Base-by-base conservation (phyloP, 2,888 invertebrate species). In the Nysson spinosus region DNA sequence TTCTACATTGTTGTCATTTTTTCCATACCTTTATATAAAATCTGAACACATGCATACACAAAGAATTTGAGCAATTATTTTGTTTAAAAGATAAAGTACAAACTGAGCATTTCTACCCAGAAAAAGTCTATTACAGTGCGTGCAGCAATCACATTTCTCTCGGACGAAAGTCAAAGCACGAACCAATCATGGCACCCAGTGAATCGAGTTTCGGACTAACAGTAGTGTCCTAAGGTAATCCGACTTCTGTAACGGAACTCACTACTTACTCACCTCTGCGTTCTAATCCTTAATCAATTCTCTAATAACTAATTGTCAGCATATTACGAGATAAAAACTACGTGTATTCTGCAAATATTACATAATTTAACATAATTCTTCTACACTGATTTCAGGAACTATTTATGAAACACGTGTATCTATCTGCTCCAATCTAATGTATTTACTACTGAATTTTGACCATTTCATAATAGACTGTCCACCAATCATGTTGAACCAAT, bases 151-250 rank as follows among this genome's bases (percentile, higher is more conserved):
- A 22, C 24, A 24, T 37, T 7, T 51, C 49, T 49, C 49, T 12
- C 16, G 39, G 26, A 35, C 39, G 35, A 26, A 72, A 72, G 56
- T 69, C 52, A 62, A 69, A 58, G 69, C 72, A 56, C 72, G 73
- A 65, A 56, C 69, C 73, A 62, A 72, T 72, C 72, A 60, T 42
- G 56, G 22, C 24, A 26, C 32, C 26, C 9, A 17, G 46, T 32
- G 65, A 72, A 63, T 60, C 47, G 57, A 66, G 60, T 61, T 66
- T 60, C 51, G 42, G 44, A 42, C 42, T 34, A 52, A 57, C 56
- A 35, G 37, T 39, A 47, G 56, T 44, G 44, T 51, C 35, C 37
- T n/a, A 19, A 17, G 37, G 50, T 62, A 69, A 72, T 61, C 17
- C 35, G 40, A 62, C 62, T 62, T 69, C 30, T 34, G 64, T 47